Conservation (phyloP, 2,888 invertebrate species). For the Hedychridium roseum region DNA sequence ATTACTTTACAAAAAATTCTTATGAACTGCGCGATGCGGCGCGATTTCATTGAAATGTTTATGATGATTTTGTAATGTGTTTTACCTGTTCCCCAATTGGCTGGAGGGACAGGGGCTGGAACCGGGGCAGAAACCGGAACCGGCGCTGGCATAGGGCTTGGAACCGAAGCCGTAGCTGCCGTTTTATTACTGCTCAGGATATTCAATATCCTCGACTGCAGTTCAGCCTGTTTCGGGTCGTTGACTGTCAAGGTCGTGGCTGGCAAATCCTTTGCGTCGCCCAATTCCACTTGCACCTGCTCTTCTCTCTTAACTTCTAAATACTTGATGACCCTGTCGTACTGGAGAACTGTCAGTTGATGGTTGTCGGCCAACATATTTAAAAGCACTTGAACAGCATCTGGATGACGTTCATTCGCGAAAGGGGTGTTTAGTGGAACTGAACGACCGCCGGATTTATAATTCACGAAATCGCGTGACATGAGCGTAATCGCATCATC, state of each 20-base stretch:
- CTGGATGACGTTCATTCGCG: constrained; percentile 63
- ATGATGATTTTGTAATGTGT: constrained; percentile 3
- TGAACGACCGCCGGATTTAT: constrained; percentile 68
- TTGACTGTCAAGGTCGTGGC: constrained; percentile 64
- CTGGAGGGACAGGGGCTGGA: constrained; percentile 43
- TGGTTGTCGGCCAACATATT: constrained; percentile 85
- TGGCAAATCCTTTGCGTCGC: constrained; percentile 69
- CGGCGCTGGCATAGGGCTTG: constrained; percentile 58
- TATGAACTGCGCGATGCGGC: neutral
- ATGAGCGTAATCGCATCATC: constrained; percentile 88
- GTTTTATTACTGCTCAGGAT: constrained; percentile 73
- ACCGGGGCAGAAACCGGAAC: constrained; percentile 51
- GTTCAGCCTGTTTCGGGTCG: constrained; percentile 71
- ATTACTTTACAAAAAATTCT: constrained; percentile 6
- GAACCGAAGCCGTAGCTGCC: constrained; percentile 48
- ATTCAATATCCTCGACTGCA: constrained; percentile 81
- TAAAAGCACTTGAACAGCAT: constrained; percentile 65
- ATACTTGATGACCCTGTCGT: constrained; percentile 79
- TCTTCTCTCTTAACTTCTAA: constrained; percentile 77
- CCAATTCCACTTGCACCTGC: constrained; percentile 78
- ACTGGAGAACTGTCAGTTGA: constrained; percentile 78
- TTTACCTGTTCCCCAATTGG: constrained; percentile 57
- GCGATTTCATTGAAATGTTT: constrained; percentile 2
- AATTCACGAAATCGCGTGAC: constrained; percentile 74
- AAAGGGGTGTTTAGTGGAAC: constrained; percentile 67